Evolutionary conservation across 2,113 vertebrate species (phyloP).

Genomic region (Noturus placidus): DNA sequence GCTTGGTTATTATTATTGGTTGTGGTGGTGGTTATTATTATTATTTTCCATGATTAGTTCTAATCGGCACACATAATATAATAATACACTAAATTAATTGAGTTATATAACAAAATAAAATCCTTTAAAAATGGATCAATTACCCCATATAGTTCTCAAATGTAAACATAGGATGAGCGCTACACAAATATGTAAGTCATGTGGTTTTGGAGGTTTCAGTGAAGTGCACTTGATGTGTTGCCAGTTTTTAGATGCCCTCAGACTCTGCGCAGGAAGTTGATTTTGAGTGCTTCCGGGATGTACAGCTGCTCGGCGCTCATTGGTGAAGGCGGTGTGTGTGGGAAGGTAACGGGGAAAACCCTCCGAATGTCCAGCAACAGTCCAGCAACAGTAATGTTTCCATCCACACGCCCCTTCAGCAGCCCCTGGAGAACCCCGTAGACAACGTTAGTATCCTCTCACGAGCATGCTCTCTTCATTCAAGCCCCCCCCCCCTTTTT

Average conservation of each 20-base stretch:
- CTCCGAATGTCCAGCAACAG: conserved; percentile 71
- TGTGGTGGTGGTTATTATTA: not conserved
- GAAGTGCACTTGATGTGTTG: not conserved
- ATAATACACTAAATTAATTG: not conserved
- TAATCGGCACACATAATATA: not conserved
- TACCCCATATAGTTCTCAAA: not conserved
- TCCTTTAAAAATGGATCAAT: not conserved
- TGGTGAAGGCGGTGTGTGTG: conserved; percentile 38
- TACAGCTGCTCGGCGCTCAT: conserved; percentile 63
- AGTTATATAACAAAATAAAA: not conserved
- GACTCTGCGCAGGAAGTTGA: conserved; percentile 68
- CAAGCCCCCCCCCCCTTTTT: too few species aligned
- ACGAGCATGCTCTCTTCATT: not conserved
- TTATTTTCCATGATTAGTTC: not conserved
- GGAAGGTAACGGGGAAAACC: conserved; percentile 76
- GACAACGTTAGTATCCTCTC: not conserved
- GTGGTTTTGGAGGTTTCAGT: not conserved
- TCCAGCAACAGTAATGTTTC: conserved; percentile 67
- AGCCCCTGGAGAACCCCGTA: conserved; percentile 61
- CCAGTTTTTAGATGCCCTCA: conserved; percentile 37
- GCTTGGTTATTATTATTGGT: not conserved
- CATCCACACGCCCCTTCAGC: conserved; percentile 62
- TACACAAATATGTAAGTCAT: not conserved
- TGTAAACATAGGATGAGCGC: not conserved
- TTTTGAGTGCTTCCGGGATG: conserved; percentile 70